Base-by-base conservation (phyloP, 2,888 invertebrate genomes). In the Drosophila limbata region DNA sequence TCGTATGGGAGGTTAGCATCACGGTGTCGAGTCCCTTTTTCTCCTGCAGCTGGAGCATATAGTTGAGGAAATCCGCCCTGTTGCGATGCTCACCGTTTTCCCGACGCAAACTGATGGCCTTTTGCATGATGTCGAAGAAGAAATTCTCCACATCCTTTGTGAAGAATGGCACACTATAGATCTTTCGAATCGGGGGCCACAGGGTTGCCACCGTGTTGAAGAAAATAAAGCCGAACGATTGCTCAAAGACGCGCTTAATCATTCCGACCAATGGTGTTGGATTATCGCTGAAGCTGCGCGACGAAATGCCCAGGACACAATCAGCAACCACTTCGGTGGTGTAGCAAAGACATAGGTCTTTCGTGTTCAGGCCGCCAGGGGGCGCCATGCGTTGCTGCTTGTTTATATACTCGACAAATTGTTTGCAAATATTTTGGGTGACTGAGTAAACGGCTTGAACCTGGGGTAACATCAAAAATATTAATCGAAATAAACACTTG, bases 81-180 rank as follows among this genome's bases (percentile, higher is more conserved):
- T 89, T 75, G 3, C 62, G 57, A 25, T 72, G 68, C 1, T 69
- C 45, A 0, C 44, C 56, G 33, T 37, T 70, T 9, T 84, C 70
- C 8, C 81, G 84, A 1, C 91, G 77, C 64, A 91, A 47, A 8
- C 78, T 62, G 19, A 91, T 65, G 3, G 91, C 84, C 13, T 81
- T 76, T 2, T 66, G 42, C 90, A 91, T 86, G 3, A 91, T 56
- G 9, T 83, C 73, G 1, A 56, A 71, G 37, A 92, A 92, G 68
- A 91, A 91, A 0, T 65, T 31, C 33, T 88, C 97, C 89, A 98
- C 98, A 2, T 94, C 95, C 0, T 92, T 94, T 1, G 78, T 17
- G 6, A 91, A 78, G 17, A 91, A 70, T 0, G 70, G 72, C 0
- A 80, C 53, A 17, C 69, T 74, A 48, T 81, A 91, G 4, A 92